Conservation (phyloP, 2,888 invertebrate species). For the Cosmia pyralina region DNA sequence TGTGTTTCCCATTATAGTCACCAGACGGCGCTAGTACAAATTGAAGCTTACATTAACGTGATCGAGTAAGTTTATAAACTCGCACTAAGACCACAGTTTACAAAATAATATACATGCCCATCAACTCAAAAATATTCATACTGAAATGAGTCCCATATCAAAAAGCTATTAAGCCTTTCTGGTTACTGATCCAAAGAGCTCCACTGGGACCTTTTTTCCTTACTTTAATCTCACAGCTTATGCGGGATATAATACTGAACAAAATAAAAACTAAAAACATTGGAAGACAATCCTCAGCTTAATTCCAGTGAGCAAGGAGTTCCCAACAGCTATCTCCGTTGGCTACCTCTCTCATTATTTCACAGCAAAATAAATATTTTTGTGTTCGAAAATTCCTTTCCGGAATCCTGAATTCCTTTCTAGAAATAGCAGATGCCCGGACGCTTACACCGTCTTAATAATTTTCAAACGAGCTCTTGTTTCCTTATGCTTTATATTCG, state of each 20-base stretch:
- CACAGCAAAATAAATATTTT: conserved; percentile 60
- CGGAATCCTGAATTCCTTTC: conserved; percentile 54
- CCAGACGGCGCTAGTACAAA: too few relatives aligned
- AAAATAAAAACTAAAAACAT: conserved; percentile 53
- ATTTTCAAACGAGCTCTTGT: conserved; percentile 54
- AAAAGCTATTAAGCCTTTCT: conserved; percentile 25
- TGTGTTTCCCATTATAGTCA: too few relatives aligned
- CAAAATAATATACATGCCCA: neutral
- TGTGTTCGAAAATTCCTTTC: conserved; percentile 51
- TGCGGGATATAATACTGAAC: conserved; percentile 32
- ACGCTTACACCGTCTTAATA: conserved; percentile 57
- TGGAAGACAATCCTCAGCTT: conserved; percentile 59
- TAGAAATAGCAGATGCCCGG: conserved; percentile 54
- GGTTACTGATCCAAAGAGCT: conserved; percentile 27
- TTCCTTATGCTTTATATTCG: conserved; percentile 46
- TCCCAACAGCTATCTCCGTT: conserved; percentile 54
- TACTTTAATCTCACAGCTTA: conserved; percentile 41
- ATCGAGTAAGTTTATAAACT: too few relatives aligned
- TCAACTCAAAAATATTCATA: neutral
- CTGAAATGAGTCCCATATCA: conserved; percentile 12
- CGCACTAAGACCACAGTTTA: too few relatives aligned
- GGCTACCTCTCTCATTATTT: conserved; percentile 57
- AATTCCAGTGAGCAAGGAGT: conserved; percentile 55
- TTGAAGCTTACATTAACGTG: too few relatives aligned
- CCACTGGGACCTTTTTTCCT: conserved; percentile 26